A percentile compares a stretch with the other conserved stretches of the same genome.
These are phyloP conservation scores for Microctonus aethiopoides DNA, from an alignment of 2,888 invertebrate genomes.

Conservation along the genomic window DNA sequence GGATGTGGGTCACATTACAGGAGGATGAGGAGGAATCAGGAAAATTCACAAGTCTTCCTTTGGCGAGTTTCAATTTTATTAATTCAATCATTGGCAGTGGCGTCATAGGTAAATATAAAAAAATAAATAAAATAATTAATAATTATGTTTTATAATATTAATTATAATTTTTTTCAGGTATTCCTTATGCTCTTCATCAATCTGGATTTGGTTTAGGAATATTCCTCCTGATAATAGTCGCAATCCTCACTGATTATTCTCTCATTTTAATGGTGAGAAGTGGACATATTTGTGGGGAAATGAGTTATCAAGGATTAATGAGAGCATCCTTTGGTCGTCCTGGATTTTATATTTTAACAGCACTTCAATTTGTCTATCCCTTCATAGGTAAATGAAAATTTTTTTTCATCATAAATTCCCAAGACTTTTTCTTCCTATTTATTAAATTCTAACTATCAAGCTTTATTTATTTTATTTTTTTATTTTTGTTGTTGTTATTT, in stretches of 20 bases:
- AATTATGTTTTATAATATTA: background rate
- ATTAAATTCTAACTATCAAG: too few species aligned
- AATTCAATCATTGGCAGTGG: conserved; percentile 90
- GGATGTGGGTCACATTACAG: conserved; percentile 38
- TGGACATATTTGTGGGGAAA: conserved; percentile 81
- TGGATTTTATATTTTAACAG: conserved; percentile 80
- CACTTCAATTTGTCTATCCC: conserved; percentile 85
- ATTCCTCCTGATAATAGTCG: conserved; percentile 76
- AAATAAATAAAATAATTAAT: background rate
- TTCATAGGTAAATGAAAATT: conserved; percentile 75
- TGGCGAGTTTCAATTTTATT: conserved; percentile 88
- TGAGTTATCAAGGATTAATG: conserved; percentile 84
- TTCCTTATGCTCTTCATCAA: conserved; percentile 84
- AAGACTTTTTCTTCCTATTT: background rate
- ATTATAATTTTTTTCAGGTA: conserved; percentile 67
- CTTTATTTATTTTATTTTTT: too few species aligned
- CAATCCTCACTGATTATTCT: conserved; percentile 84
- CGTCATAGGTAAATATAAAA: conserved; percentile 76
- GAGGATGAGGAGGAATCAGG: conserved; percentile 69
- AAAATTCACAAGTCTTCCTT: conserved; percentile 76
- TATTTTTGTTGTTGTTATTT: too few species aligned
- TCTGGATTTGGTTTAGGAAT: conserved; percentile 84
- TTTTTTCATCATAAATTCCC: background rate
- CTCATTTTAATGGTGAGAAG: conserved; percentile 81
- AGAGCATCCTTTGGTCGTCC: conserved; percentile 82